phyloP scores from a whole-genome alignment of 1,140 invertebrate species.

The Euura saliciscinereae region DNA sequence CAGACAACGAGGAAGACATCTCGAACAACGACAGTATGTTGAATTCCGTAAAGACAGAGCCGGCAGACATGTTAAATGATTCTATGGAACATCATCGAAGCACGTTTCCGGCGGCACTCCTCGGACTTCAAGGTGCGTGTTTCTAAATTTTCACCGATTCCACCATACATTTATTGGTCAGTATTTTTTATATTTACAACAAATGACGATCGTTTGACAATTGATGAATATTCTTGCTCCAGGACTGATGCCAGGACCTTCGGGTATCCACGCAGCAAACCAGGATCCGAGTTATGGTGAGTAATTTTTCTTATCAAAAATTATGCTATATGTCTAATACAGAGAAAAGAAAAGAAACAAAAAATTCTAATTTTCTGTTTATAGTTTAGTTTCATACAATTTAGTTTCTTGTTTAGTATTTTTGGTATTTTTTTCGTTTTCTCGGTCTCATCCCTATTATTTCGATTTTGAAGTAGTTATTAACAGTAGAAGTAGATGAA shows the following conservation, averaged over 20 bases:
- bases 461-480: too few species aligned
- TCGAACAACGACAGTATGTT: slow-evolving; percentile 71
- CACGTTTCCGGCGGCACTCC: slow-evolving; percentile 72
- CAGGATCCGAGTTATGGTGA: slow-evolving; percentile 82
- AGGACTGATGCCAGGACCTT: slow-evolving; percentile 81
- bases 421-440: too few species aligned
- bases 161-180: background rate
- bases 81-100: slow-evolving; percentile 57
- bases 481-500: too few species aligned
- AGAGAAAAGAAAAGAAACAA: too few species aligned
- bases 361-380: too few species aligned
- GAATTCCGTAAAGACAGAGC: slow-evolving; percentile 67
- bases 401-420: too few species aligned
- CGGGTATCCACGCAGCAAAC: slow-evolving; percentile 72
- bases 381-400: too few species aligned
- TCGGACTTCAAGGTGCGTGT: slow-evolving; percentile 72
- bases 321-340: too few species aligned
- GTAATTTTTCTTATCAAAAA: slow-evolving; percentile 46
- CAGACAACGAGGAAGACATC: slow-evolving; percentile 68
- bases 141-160: slow-evolving; percentile 5
- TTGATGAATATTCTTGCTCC: slow-evolving; percentile 31
- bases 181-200: slow-evolving; percentile 12
- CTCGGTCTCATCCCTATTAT: too few species aligned
- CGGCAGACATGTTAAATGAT: slow-evolving; percentile 60
- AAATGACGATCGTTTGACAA: too few species aligned